These are phyloP conservation scores for Nasonia giraulti DNA, from an alignment of 1,140 invertebrate genomes.

Conservation along the genomic window DNA sequence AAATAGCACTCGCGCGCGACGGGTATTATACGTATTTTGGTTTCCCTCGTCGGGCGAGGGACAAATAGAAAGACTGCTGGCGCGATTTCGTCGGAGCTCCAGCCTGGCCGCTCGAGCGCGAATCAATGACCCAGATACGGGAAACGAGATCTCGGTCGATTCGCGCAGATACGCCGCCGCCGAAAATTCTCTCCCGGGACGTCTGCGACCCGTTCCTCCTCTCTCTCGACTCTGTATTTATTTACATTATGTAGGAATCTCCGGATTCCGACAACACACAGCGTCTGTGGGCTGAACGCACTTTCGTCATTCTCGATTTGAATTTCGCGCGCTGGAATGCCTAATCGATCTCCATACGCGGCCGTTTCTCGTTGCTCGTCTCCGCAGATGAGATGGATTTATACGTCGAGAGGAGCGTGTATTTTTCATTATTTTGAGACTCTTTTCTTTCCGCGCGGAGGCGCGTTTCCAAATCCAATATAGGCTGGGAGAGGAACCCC, in stretches of 20 bases:
- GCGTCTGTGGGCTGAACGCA: background rate
- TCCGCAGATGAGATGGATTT: background rate
- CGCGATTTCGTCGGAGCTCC: constrained; percentile 10
- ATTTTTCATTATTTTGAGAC: background rate
- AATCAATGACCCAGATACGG: constrained; percentile 54
- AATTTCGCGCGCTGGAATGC: background rate
- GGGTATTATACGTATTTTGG: background rate
- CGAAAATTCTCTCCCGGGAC: background rate
- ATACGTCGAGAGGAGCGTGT: background rate
- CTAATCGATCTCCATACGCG: background rate
- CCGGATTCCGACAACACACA: background rate
- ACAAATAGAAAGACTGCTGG: constrained; percentile 14
- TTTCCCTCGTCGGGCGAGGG: background rate
- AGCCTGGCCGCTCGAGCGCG: background rate
- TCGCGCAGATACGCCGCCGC: background rate
- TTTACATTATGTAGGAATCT: constrained; percentile 15
- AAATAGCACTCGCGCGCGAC: background rate
- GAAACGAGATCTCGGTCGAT: constrained; percentile 48
- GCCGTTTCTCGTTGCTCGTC: background rate
- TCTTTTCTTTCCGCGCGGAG: background rate
- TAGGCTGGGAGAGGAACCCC: background rate
- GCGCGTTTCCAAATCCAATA: background rate
- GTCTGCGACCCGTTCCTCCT: background rate
- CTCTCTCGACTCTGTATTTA: background rate
- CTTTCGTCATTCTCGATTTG: background rate